Evolutionary conservation across 2,113 vertebrate species (phyloP).

Genomic region (Gallinago undulata): DNA sequence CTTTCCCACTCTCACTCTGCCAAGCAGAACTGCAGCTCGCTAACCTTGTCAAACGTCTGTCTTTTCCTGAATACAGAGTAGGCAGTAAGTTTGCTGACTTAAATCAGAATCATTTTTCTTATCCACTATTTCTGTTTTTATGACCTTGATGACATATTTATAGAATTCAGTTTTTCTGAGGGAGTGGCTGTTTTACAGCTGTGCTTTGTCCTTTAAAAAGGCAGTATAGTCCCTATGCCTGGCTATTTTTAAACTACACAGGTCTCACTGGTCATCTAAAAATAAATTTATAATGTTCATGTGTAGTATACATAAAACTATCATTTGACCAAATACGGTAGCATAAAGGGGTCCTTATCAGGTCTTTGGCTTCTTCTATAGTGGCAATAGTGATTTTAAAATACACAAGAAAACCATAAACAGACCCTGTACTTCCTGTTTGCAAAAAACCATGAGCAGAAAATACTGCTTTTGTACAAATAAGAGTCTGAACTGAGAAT

Average conservation of each 20-base stretch:
- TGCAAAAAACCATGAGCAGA: not conserved
- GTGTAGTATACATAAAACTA: not conserved
- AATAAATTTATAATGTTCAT: constrained; percentile 9
- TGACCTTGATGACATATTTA: not conserved
- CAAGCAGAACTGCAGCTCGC: not conserved
- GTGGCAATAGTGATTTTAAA: not conserved
- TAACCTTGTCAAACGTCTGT: not conserved
- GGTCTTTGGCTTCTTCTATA: not conserved
- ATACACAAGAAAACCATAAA: not conserved
- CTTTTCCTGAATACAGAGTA: not conserved
- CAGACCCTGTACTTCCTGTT: constrained; percentile 23
- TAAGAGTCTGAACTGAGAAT: not conserved
- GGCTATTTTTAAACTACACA: constrained; percentile 39
- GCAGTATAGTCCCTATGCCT: not conserved
- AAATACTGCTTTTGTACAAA: not conserved
- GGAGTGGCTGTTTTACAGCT: not conserved
- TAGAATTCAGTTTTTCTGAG: not conserved
- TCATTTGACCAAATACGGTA: constrained; percentile 29
- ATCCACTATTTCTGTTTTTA: not conserved
- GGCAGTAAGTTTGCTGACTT: not conserved
- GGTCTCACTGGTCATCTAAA: constrained; percentile 41
- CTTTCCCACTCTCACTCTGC: not conserved
- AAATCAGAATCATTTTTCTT: not conserved
- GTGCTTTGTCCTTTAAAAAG: not conserved
- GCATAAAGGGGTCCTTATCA: not conserved